A percentile compares a stretch with the other conserved stretches of the same genome.
These are phyloP conservation scores for Turdus rufiventris DNA, from an alignment of 2,113 vertebrate species.

Conservation along the genomic window DNA sequence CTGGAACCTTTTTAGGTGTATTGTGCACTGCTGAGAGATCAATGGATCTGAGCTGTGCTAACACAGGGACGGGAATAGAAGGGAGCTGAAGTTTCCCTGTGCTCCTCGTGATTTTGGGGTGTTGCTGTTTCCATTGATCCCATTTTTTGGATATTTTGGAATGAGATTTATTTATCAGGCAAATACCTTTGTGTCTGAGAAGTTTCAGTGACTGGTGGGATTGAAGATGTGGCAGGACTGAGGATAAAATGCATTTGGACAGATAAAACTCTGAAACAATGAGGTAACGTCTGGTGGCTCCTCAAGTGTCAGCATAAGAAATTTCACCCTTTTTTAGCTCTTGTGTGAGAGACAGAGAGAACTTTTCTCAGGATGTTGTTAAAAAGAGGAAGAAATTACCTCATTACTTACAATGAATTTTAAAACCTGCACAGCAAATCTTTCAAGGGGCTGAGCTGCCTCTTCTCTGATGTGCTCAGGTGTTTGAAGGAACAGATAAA, in stretches of 20 bases:
- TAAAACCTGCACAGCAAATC: background rate
- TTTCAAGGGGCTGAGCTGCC: background rate
- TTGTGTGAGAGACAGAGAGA: background rate
- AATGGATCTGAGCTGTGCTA: background rate
- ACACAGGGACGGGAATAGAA: background rate
- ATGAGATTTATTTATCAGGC: background rate
- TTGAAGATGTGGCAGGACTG: background rate
- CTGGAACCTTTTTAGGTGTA: background rate
- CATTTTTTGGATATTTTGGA: background rate
- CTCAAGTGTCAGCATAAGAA: background rate
- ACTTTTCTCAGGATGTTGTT: background rate
- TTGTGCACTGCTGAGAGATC: accelerated
- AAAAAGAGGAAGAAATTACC: background rate
- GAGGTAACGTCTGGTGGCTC: background rate
- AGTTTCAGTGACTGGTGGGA: background rate
- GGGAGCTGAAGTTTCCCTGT: background rate
- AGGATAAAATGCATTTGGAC: background rate
- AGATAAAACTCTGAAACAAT: background rate
- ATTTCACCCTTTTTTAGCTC: background rate
- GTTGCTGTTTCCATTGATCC: background rate
- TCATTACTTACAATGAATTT: background rate
- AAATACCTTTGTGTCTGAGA: background rate
- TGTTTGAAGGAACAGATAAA: background rate
- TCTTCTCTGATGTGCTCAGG: background rate
- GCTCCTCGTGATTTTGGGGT: accelerated